These are phyloP conservation scores for Trachythela sp. DNA, from an alignment of 64 coral and sea anemone genomes.

Conservation along the genomic window DNA sequence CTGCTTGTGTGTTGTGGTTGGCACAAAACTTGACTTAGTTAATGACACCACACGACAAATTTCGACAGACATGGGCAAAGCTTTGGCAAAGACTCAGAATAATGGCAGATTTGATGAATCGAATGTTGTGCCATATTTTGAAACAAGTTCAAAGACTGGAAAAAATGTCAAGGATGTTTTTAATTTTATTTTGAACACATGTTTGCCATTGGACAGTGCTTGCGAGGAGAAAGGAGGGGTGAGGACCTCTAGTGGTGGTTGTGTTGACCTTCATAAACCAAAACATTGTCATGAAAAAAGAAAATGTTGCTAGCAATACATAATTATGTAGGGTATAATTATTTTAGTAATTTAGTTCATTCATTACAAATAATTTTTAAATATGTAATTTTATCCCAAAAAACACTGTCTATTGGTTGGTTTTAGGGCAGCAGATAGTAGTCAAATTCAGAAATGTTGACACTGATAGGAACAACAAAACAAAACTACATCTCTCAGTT, in stretches of 20 bases:
- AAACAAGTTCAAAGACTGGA: slow-evolving; percentile 93
- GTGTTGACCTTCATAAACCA: slow-evolving; percentile 54
- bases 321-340: not conserved
- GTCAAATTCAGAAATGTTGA: no score
- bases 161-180: slow-evolving; percentile 86
- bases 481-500: no score
- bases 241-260: slow-evolving; percentile 34
- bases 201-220: slow-evolving; percentile 70
- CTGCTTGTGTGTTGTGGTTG: slow-evolving; percentile 74
- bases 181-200: slow-evolving; percentile 76
- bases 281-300: not conserved
- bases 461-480: no score
- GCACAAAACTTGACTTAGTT: slow-evolving; percentile 75
- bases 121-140: slow-evolving; percentile 64
- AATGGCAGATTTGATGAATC: slow-evolving; percentile 33
- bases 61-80: not conserved
- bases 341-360: not conserved
- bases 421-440: no score
- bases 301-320: not conserved
- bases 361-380: not conserved
- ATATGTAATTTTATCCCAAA: no score
- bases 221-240: slow-evolving; percentile 31
- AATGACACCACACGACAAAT: slow-evolving; percentile 46
- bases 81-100: slow-evolving; percentile 63
- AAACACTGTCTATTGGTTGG: no score